phyloP scores from a whole-genome alignment of 92 coral and sea anemone genomes.

The Epizoanthus scotinus region DNA sequence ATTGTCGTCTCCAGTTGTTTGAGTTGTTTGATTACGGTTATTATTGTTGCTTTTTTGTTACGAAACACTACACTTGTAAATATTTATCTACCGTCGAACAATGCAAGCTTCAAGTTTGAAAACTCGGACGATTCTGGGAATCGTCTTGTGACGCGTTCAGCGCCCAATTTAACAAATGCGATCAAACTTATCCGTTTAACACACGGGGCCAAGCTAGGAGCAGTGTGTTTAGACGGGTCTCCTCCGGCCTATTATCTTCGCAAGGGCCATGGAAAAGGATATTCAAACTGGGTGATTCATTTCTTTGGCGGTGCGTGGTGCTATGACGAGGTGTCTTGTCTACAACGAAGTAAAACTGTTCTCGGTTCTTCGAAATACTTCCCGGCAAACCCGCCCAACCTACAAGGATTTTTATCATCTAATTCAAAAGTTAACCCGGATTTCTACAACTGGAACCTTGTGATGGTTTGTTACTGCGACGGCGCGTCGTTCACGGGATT shows the following conservation, averaged over 20 bases:
- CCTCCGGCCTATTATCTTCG: conserved; percentile 85
- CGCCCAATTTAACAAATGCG: conserved; percentile 5
- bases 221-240: conserved; percentile 88
- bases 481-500: conserved; percentile 89
- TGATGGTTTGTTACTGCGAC: conserved; percentile 79
- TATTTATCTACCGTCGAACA: conserved; percentile 58
- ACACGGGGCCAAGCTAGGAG: conserved; percentile 68
- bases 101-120: conserved; percentile 7
- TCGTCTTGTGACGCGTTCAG: conserved; percentile 15
- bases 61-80: conserved; percentile 88
- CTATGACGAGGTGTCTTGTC: conserved; percentile 80
- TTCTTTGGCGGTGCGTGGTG: conserved; percentile 97
- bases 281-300: conserved; percentile 77
- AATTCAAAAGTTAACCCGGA: conserved; percentile 70
- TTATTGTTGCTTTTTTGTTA: conserved; percentile 74
- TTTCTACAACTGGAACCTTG: conserved; percentile 84
- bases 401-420: conserved; percentile 82
- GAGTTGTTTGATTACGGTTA: conserved; percentile 67
- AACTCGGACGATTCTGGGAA: background rate
- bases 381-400: conserved; percentile 74
- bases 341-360: conserved; percentile 80
- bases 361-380: conserved; percentile 77
- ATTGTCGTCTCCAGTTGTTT: conserved; percentile 70
- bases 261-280: conserved; percentile 71
- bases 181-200: conserved; percentile 43